Conservation (phyloP, 2,888 invertebrate genomes). For the Erpobdella octoculata region DNA sequence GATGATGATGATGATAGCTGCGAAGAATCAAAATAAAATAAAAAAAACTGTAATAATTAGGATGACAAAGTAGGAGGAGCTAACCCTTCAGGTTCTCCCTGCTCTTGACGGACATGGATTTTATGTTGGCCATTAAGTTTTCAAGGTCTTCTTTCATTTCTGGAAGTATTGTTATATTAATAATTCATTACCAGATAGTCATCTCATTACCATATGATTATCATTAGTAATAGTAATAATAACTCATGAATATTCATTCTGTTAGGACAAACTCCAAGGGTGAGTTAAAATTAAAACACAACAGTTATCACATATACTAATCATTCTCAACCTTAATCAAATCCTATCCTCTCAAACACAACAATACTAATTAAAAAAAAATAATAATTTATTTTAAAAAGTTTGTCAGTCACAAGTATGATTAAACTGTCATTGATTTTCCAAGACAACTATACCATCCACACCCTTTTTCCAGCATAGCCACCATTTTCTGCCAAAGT, state of each 20-base stretch:
- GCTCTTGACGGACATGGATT: constrained; percentile 1
- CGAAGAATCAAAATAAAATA: background rate
- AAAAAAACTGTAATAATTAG: background rate
- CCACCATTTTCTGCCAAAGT: too few relatives aligned
- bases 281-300: too few relatives aligned
- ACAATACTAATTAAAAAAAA: too few relatives aligned
- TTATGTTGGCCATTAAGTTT: constrained; percentile 15
- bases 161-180: background rate
- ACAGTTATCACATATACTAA: too few relatives aligned
- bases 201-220: background rate
- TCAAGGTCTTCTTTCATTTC: constrained; percentile 26
- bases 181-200: background rate
- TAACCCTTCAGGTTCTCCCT: constrained; percentile 20
- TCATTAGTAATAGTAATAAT: background rate
- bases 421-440: too few relatives aligned
- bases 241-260: too few relatives aligned
- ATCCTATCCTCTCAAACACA: background rate
- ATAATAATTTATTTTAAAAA: too few relatives aligned
- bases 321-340: background rate
- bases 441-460: too few relatives aligned
- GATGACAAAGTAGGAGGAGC: background rate
- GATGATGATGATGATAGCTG: background rate
- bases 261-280: too few relatives aligned
- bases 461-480: too few relatives aligned
- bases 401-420: too few relatives aligned